These are phyloP conservation scores for Phrynocephalus versicolor DNA, from an alignment of 2,113 vertebrate genomes.

Conservation along the genomic window DNA sequence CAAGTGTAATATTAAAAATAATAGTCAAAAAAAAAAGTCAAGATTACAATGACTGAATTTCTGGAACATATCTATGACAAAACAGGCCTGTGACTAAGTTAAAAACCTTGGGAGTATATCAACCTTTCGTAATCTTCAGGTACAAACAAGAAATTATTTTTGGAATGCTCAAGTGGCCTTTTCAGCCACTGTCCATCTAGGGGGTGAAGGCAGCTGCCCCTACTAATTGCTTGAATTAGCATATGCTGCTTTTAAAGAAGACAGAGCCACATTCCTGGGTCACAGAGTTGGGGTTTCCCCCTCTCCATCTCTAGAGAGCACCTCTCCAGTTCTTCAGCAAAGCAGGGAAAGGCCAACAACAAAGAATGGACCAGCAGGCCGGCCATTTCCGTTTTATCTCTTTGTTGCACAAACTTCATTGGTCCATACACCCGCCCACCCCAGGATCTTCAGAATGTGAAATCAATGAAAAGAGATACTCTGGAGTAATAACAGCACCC, in stretches of 20 bases:
- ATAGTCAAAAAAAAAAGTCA: not conserved
- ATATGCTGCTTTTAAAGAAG: not conserved
- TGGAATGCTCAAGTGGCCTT: not conserved
- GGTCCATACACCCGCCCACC: not conserved
- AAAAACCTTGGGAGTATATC: no score
- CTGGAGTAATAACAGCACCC: not conserved
- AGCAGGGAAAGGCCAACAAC: not conserved
- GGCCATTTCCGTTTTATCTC: not conserved
- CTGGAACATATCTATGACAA: not conserved
- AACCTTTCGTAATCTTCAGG: no score
- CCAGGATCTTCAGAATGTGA: not conserved
- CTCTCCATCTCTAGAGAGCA: accelerated
- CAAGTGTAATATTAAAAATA: no score
- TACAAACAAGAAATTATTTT: not conserved
- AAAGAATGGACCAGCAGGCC: not conserved
- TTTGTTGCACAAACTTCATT: no score
- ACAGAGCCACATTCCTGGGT: not conserved
- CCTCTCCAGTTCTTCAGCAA: not conserved
- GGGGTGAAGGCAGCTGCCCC: no score
- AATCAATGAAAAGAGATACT: not conserved
- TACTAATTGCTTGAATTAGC: slow-evolving; percentile 3
- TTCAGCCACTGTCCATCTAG: not conserved
- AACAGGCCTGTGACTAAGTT: no score
- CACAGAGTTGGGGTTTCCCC: accelerated
- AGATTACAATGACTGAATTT: not conserved